Percentiles rank a stretch among this genome's conserved stretches.
Conservation (phyloP, 2,888 invertebrate species). For the Phrixothrix hirtus region DNA sequence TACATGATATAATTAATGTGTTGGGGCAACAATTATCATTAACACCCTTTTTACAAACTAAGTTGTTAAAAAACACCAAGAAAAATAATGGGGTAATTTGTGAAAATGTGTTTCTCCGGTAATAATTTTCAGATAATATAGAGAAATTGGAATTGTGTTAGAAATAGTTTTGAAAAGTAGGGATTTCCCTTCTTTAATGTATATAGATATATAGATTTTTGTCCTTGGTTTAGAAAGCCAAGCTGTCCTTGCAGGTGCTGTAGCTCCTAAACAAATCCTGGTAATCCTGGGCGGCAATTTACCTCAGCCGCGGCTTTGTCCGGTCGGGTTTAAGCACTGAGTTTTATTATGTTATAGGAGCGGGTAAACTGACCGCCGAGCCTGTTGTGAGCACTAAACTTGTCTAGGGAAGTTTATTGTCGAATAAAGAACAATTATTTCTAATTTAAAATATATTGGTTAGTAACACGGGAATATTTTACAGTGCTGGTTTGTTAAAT, state of each 20-base stretch:
- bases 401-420: conserved; percentile 54
- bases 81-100: no score
- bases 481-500: conserved; percentile 3
- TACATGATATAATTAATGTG: no score
- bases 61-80: no score
- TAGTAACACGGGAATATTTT: conserved; percentile 2
- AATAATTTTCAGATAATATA: no score
- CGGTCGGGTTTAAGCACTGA: conserved; percentile 54
- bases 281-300: conserved; percentile 57
- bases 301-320: conserved; percentile 54
- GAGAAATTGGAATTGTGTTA: no score
- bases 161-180: no score
- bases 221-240: no score
- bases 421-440: conserved; percentile 29
- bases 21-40: no score
- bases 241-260: conserved; percentile 42
- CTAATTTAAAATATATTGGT: conserved; percentile 25
- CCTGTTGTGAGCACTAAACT: conserved; percentile 49
- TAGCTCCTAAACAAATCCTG: conserved; percentile 56
- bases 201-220: no score
- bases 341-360: conserved; percentile 55
- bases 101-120: no score
- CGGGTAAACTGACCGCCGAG: conserved; percentile 30
- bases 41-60: no score
- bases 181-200: no score